These are phyloP conservation scores for Polydrusus cervinus DNA, from an alignment of 2,888 invertebrate species.

Conservation along the genomic window DNA sequence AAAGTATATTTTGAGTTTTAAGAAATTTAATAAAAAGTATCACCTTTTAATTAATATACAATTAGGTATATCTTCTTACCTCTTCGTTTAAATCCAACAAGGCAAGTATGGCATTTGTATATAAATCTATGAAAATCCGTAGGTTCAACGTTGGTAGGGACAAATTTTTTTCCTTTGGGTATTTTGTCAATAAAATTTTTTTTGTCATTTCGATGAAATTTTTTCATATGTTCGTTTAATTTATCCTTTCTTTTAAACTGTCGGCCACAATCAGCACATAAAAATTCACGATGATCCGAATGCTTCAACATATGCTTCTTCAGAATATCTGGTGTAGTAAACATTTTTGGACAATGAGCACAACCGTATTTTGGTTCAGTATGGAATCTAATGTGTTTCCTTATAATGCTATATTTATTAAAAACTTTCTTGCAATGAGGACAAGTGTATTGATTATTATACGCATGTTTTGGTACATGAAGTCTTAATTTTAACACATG, in stretches of 20 bases:
- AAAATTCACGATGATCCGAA: slow-evolving; percentile 78
- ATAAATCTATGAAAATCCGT: slow-evolving; percentile 82
- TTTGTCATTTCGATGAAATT: slow-evolving; percentile 74
- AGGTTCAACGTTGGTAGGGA: slow-evolving; percentile 74
- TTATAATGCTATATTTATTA: slow-evolving; percentile 79
- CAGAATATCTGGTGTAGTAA: slow-evolving; percentile 82
- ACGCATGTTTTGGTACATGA: slow-evolving; percentile 79
- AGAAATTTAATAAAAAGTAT: too few species aligned
- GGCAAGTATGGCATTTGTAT: slow-evolving; percentile 85
- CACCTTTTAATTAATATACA: too few species aligned
- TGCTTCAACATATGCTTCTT: slow-evolving; percentile 82
- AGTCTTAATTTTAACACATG: slow-evolving; percentile 78
- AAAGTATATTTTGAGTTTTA: too few species aligned
- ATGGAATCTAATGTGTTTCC: slow-evolving; percentile 84
- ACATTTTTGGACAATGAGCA: slow-evolving; percentile 79
- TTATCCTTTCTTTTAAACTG: slow-evolving; percentile 86
- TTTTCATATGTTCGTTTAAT: slow-evolving; percentile 81
- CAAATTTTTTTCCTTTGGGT: slow-evolving; percentile 71
- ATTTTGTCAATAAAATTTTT: slow-evolving; percentile 69
- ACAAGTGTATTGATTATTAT: slow-evolving; percentile 80
- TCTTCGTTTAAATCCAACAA: slow-evolving; percentile 85
- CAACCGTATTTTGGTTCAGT: slow-evolving; percentile 80
- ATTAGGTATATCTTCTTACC: slow-evolving; percentile 71
- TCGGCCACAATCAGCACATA: slow-evolving; percentile 84
- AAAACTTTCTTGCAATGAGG: slow-evolving; percentile 81